Base-by-base conservation (phyloP, 2,113 vertebrate species). In the Rhadina sibilatrix region DNA sequence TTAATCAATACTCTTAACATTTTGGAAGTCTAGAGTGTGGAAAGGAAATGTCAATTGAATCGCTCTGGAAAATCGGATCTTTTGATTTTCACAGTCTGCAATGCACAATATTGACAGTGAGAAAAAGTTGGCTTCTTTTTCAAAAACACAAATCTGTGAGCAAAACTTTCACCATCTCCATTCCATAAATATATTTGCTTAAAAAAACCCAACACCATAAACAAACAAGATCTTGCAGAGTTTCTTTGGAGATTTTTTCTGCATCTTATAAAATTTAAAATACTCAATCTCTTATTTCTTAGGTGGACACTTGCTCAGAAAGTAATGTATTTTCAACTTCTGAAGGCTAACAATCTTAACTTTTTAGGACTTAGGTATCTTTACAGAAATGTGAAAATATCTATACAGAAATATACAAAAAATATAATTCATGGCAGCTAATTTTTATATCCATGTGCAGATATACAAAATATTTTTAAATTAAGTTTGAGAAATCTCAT, bases 1-100 rank as follows among this genome's bases (percentile, higher is more conserved):
- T 97, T 97, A 96, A 93, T 97, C 97, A 97, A 96, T 97, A 97
- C 85, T 94, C 85, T 96, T 92, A 96, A 92, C 87, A 95, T 79
- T 95, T 97, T 97, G 96, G 87, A 95, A 97, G 84, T 93, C 71
- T 96, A 96, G 94, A 96, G 87, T 84, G 66, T 83, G 77, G 83
- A 92, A 94, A 96, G 90, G 93, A 96, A 97, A 95, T 84, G 80
- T 95, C 93, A 96, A 87, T 87, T 92, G 80, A 96, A 83, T 92
- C 70, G 37, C 79, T 87, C 81, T 84, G 74, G 82, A 95, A 97
- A 97, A 83, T 70, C 9, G 0, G 83, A 96, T 91, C 87, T 95
- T 97, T 96, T 94, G 64, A 94, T 91, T 93, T 93, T 94, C 97
- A 96, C 60, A 68, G 65, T 83, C 94, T 77, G 78, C 25, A 91